Evolutionary conservation across 2,797 vertebrate species (phyloP), one percentile per base, ranked within the genome.

Genomic region (Sciurus vulgaris): DNA sequence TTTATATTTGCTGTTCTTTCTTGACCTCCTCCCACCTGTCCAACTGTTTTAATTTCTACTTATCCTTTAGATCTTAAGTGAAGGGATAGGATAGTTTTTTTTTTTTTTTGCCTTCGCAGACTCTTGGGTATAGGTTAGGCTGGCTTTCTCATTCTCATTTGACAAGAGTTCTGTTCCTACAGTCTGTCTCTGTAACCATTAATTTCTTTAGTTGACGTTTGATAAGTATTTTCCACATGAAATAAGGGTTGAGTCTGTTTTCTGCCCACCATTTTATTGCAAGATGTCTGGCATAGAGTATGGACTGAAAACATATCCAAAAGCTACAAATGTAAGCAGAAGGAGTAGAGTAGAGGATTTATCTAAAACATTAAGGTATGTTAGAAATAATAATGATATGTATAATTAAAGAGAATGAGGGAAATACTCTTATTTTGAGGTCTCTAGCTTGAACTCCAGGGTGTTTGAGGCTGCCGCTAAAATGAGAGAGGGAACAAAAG

Each of bases 61-160:
- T n/a, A 67, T 86, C 73, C 30, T 95, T 92, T 11, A 82, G 49
- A 59, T 82, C 54, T 63, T 91, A 91, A 86, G 73, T 81, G 72
- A 65, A 65, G 30, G 18, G 59, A 67, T 30, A 81, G 24, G 3
- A 49, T 47, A 47, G 44, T 74, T 79, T 41, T 44, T 44, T 38
- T 38, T 38, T 38, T 38, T 38, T 38, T 38, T 38, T 89, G 12
- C 24, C 13, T 73, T 38, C 28, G 47, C 54, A 56, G 1, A 81
- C 33, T 35, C 24, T 91, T 67, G 38, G 79, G 3, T 86, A 44
- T 74, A 56, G 38, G 30, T 72, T 81, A 56, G 47, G 51, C 28
- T 86, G 51, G 15, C 15, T 18, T 51, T 49, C 30, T 77, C 17
- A 38, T 86, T 72, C 9, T 79, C 14, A 18, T 70, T 70, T 26